Evolutionary conservation across 2,113 vertebrate species (phyloP).

Genomic region (Acinonyx jubatus): DNA sequence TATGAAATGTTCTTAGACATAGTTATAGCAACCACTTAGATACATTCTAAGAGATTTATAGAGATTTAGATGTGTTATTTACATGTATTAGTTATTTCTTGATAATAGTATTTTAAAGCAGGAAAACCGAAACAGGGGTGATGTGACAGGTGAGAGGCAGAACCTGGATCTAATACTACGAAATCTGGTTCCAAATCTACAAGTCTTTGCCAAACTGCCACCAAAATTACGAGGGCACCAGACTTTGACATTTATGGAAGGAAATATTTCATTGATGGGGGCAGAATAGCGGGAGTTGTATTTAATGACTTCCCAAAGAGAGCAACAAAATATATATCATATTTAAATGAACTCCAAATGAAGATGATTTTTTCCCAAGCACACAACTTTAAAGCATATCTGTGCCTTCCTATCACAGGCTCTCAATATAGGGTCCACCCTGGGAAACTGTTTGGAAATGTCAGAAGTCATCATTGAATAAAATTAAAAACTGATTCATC

Average conservation of each 20-base stretch:
- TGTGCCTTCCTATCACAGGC: constrained; percentile 48
- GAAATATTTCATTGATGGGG: neutral
- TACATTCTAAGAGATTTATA: neutral
- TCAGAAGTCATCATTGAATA: constrained; percentile 78
- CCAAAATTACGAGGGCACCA: neutral
- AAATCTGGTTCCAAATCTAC: neutral
- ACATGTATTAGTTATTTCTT: neutral
- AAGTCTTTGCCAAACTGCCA: neutral
- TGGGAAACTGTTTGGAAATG: constrained; percentile 80
- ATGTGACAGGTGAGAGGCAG: neutral
- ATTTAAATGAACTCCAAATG: neutral
- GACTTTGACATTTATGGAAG: neutral
- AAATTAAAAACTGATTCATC: constrained; percentile 72
- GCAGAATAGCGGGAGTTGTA: neutral
- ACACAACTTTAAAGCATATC: neutral
- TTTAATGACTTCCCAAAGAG: neutral
- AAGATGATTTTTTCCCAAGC: neutral
- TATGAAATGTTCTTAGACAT: neutral
- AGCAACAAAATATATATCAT: neutral
- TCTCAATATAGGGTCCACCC: constrained; percentile 62
- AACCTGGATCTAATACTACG: neutral
- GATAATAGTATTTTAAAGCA: neutral
- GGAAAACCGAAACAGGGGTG: neutral
- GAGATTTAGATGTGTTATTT: neutral
- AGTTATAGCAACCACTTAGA: neutral